phyloP scores from a whole-genome alignment of 2,113 vertebrate genomes.

The Cygnus buccinator region DNA sequence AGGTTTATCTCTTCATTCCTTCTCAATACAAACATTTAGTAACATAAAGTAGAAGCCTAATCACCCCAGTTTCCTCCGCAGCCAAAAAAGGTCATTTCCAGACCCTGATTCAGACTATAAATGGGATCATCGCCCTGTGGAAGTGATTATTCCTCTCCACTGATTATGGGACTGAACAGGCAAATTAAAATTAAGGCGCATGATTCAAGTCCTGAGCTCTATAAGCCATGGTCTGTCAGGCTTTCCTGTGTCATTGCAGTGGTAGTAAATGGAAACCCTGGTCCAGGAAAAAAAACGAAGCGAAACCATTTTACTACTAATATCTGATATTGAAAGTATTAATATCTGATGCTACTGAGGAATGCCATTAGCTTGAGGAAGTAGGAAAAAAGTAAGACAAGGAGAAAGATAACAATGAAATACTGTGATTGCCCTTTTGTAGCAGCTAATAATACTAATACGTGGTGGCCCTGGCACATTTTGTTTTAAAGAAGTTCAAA shows the following conservation, averaged over 20 bases:
- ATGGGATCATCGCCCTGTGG: not conserved
- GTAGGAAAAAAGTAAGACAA: not conserved
- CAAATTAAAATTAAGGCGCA: constrained; percentile 17
- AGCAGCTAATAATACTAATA: not conserved
- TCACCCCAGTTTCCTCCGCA: not conserved
- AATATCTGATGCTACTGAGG: not conserved
- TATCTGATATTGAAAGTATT: not conserved
- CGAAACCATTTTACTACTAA: constrained; percentile 1
- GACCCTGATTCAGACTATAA: not conserved
- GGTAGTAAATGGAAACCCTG: not conserved
- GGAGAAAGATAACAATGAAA: not conserved
- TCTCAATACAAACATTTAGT: not conserved
- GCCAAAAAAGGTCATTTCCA: constrained; percentile 7
- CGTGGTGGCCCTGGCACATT: not conserved
- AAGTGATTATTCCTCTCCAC: not conserved
- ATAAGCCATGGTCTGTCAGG: not conserved
- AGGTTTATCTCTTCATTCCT: not conserved
- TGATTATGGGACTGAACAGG: not conserved
- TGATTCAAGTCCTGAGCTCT: not conserved
- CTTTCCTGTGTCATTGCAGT: not conserved
- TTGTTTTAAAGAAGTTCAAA: not conserved
- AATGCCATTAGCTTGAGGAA: not conserved
- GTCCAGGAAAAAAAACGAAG: not conserved
- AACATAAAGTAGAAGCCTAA: not conserved
- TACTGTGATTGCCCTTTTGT: not conserved